A percentile compares a stretch with the other conserved stretches of the same genome.
phyloP scores from a whole-genome alignment of 2,888 invertebrate species.

The Leucania comma region DNA sequence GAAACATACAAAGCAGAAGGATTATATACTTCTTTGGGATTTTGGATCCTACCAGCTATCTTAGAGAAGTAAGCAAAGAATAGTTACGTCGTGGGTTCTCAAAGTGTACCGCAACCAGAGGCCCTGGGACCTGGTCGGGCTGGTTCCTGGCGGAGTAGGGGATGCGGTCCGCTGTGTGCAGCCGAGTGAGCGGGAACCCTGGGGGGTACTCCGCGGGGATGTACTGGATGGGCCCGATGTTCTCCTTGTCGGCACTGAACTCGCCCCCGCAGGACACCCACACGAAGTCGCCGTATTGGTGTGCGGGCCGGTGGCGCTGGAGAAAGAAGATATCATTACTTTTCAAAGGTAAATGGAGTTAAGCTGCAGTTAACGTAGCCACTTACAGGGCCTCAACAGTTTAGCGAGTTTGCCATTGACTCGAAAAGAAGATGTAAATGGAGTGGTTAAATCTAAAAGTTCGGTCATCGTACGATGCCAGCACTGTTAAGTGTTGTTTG shows the following conservation, averaged over 20 bases:
- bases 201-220: constrained; percentile 91
- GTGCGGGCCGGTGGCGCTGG: constrained; percentile 79
- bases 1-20: no score
- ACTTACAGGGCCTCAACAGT: no score
- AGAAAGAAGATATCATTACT: background rate
- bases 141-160: constrained; percentile 77
- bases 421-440: background rate
- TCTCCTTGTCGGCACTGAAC: constrained; percentile 94
- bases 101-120: constrained; percentile 82
- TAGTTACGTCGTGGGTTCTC: constrained; percentile 85
- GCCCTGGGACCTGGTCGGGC: constrained; percentile 81
- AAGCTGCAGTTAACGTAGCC: no score
- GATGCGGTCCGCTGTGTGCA: constrained; percentile 85
- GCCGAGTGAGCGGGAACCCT: constrained; percentile 85
- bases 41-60: no score
- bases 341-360: no score
- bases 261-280: constrained; percentile 97
- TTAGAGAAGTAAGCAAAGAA: background rate
- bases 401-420: no score
- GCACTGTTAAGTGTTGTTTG: no score
- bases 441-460: no score
- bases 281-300: constrained; percentile 90
- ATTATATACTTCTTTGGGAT: no score
- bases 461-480: no score
- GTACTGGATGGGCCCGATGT: constrained; percentile 93